Base-by-base conservation (phyloP, 2,888 invertebrate genomes). In the Spisula solida region DNA sequence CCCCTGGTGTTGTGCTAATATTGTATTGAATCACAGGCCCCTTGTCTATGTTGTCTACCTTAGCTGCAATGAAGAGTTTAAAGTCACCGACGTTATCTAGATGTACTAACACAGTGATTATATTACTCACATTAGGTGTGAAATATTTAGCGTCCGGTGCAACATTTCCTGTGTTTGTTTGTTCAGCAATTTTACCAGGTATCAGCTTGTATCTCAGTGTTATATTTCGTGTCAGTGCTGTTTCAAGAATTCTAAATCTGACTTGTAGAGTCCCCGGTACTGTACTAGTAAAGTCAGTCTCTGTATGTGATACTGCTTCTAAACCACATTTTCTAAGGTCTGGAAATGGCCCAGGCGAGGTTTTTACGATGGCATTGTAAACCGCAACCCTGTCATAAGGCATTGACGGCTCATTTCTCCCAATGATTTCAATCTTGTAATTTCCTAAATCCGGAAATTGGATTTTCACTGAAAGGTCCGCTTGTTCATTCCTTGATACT, bases 371-470 rank as follows among this genome's bases (percentile, higher is more conserved):
- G 10, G 93, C 86, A 87, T 93, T 93, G 82, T 94, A 95, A 34
- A 94, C 90, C 14, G 91, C 93, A 12, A 94, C 90, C 93, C 94
- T 93, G 83, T 95, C 94, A 86, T 93, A 93, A 10, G 93, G 90
- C 48, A 94, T 92, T 0, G 88, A 78, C 55, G 93, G 90, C n/a
- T 55, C n/a, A 83, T 95, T 93, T 66, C 91, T 91, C 0, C 95
- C 96, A 34, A 95, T 94, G 14, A 96, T 88, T 90, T 96, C 95
- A 82, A 96, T 81, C 81, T 94, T 94, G 86, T 94, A 95, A 8
- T 79, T 90, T 14, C 95, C 96, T 10, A 88, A 84, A 31, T 91
- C 88, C 0, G 94, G 94, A 66, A 94, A 93, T 12, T 93, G 86
- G 12, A 93, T 85, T 79, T 89, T 92, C 12, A 94, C 80, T 66